Percentiles rank a stretch among this genome's conserved stretches.
These are phyloP conservation scores for Sinocyclocheilus rhinocerous DNA, from an alignment of 2,113 vertebrate species.

Conservation along the genomic window DNA sequence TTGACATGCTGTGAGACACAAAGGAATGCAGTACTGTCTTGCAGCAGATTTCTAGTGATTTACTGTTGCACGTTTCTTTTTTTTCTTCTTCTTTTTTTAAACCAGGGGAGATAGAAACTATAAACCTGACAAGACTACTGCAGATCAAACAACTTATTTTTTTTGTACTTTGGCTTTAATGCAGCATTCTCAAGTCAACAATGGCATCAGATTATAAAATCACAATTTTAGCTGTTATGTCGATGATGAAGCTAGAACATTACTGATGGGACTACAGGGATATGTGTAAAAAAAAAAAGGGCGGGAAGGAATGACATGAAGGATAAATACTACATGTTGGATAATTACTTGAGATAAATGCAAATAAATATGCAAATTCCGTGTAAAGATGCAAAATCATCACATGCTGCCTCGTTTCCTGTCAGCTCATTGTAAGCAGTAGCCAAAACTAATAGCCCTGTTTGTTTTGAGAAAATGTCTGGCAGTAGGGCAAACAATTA, in stretches of 20 bases:
- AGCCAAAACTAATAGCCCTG: conserved; percentile 2
- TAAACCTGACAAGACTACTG: neutral
- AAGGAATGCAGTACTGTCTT: neutral
- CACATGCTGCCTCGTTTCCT: neutral
- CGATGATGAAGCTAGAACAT: neutral
- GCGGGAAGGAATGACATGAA: neutral
- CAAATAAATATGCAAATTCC: conserved; percentile 17
- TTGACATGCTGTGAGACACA: conserved; percentile 15
- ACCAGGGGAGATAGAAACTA: neutral
- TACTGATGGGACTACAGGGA: neutral
- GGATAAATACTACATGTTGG: neutral
- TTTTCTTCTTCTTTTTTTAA: neutral
- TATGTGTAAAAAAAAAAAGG: neutral
- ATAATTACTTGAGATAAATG: neutral
- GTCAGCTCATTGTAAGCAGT: neutral
- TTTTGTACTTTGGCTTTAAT: neutral
- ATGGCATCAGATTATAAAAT: neutral
- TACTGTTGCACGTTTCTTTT: neutral
- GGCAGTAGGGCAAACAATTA: conserved; percentile 15
- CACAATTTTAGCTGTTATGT: neutral
- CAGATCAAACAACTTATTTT: neutral
- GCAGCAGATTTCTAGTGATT: neutral
- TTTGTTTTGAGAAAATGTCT: conserved; percentile 14
- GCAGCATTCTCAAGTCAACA: conserved; percentile 2
- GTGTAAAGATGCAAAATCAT: conserved; percentile 20